Evolutionary conservation across 2,797 vertebrate genomes (phyloP).

Genomic region (Phrynocephalus forsythii): DNA sequence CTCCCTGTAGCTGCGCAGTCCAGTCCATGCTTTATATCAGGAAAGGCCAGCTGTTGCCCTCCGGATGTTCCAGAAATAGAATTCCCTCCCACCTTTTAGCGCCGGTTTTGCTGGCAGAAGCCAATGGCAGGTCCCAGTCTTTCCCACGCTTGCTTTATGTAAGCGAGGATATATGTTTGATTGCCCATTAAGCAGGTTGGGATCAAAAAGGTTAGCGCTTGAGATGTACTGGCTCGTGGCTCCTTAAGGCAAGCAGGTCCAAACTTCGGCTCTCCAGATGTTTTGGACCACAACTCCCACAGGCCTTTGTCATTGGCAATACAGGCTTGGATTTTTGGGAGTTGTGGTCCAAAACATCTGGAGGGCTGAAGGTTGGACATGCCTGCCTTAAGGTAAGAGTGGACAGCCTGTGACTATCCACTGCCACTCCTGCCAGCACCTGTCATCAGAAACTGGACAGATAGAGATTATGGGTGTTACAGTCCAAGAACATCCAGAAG

Average conservation of each 20-base stretch:
- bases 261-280: too few relatives aligned
- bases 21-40: background rate
- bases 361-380: too few relatives aligned
- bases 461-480: background rate
- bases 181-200: background rate
- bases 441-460: background rate
- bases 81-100: background rate
- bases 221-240: too few relatives aligned
- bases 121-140: too few relatives aligned
- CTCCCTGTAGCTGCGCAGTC: background rate
- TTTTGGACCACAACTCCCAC: too few relatives aligned
- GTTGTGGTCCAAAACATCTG: too few relatives aligned
- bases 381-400: background rate
- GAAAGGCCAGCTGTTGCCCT: background rate
- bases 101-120: background rate
- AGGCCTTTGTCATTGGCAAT: too few relatives aligned
- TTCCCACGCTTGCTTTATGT: background rate
- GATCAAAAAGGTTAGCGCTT: background rate
- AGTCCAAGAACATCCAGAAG: background rate
- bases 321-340: too few relatives aligned
- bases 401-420: too few relatives aligned
- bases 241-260: background rate
- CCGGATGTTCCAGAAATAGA: background rate
- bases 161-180: background rate
- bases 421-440: too few relatives aligned